These are phyloP conservation scores for Dreissena polymorpha DNA, from an alignment of 1,140 invertebrate species.

Conservation along the genomic window DNA sequence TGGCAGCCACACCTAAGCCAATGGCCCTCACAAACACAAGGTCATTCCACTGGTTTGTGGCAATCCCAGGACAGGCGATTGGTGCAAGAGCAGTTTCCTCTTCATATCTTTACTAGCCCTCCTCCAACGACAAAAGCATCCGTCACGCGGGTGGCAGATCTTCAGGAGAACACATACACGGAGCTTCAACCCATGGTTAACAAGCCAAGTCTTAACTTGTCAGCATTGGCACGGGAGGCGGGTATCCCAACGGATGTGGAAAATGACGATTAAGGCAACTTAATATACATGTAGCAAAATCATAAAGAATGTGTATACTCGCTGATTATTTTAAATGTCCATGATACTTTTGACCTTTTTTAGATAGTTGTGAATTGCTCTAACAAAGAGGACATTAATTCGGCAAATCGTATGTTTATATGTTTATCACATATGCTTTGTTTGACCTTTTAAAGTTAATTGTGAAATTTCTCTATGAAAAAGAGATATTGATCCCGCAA, in stretches of 20 bases:
- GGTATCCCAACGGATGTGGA: slow-evolving; percentile 7
- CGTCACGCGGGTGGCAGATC: slow-evolving; percentile 6
- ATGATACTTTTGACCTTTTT: too few relatives aligned
- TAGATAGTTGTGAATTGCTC: too few relatives aligned
- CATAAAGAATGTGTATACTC: slow-evolving; percentile 2
- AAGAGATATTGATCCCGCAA: too few relatives aligned
- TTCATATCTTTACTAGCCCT: slow-evolving; percentile 8
- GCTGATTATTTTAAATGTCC: too few relatives aligned
- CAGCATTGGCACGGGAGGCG: slow-evolving; percentile 6
- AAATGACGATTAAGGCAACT: slow-evolving; percentile 8
- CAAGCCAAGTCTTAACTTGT: slow-evolving; percentile 7
- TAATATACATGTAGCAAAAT: slow-evolving; percentile 5
- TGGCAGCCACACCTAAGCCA: slow-evolving; percentile 3
- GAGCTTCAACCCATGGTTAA: slow-evolving; percentile 4
- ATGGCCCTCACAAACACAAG: slow-evolving; percentile 7
- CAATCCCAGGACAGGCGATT: slow-evolving; percentile 3
- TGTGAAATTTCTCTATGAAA: slow-evolving; percentile 8
- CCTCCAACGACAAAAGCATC: slow-evolving; percentile 7
- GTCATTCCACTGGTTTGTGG: slow-evolving; percentile 3
- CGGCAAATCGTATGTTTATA: slow-evolving; percentile 8
- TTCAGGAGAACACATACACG: slow-evolving; percentile 4
- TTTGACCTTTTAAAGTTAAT: too few relatives aligned
- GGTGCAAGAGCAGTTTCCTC: slow-evolving; percentile 3
- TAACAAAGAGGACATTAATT: too few relatives aligned
- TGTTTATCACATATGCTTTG: slow-evolving; percentile 8